Conservation (phyloP, 2,113 vertebrate genomes). For the Malurus cyaneus region DNA sequence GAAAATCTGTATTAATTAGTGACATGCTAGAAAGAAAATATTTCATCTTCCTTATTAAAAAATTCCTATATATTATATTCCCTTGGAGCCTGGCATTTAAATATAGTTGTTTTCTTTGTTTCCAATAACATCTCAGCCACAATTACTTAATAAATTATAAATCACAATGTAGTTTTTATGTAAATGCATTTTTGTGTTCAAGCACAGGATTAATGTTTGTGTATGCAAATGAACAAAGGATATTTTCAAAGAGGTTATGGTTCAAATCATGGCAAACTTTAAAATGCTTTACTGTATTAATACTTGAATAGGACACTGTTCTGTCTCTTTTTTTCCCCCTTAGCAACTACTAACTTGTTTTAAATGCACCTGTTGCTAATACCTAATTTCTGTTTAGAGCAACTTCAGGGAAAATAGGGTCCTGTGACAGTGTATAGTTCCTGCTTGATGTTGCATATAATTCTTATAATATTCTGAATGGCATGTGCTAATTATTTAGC, state of each 20-base stretch:
- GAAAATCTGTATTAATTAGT: constrained; percentile 35
- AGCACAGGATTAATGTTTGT: constrained; percentile 49
- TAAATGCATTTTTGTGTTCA: constrained; percentile 53
- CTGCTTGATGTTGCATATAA: constrained; percentile 84
- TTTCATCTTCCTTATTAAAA: constrained; percentile 3
- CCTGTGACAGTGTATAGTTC: constrained; percentile 74
- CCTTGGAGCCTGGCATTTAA: constrained; percentile 2
- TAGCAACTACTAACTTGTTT: constrained; percentile 72
- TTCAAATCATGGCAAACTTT: constrained; percentile 66
- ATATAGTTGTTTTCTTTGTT: constrained; percentile 41
- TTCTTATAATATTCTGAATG: constrained; percentile 80
- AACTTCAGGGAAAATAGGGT: constrained; percentile 61
- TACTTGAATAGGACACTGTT: constrained; percentile 41
- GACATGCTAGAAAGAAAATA: neutral
- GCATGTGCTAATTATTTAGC: constrained; percentile 85
- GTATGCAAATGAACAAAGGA: constrained; percentile 60
- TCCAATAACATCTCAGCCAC: constrained; percentile 22
- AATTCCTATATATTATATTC: neutral
- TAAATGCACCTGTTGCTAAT: constrained; percentile 74
- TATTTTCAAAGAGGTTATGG: constrained; percentile 60
- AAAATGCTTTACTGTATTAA: constrained; percentile 55
- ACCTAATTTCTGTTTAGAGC: constrained; percentile 72
- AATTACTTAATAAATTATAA: constrained; percentile 68
- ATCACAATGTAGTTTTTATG: constrained; percentile 38
- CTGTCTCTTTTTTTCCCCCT: neutral